Conservation (phyloP, 2,797 vertebrate genomes). For the Clangula hyemalis region DNA sequence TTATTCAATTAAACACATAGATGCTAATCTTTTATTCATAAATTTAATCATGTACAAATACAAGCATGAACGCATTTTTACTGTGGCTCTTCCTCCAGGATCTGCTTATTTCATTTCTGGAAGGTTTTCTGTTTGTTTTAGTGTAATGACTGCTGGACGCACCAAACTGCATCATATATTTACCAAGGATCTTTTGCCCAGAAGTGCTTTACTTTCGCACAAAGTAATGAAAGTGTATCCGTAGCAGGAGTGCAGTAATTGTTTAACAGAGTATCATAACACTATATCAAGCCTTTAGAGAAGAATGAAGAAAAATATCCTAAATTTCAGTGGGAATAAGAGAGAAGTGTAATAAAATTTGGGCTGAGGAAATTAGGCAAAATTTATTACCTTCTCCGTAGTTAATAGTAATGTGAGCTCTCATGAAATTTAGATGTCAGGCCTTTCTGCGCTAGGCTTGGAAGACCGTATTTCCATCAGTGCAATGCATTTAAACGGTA, state of each 20-base stretch:
- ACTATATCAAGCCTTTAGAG: neutral
- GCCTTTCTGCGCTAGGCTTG: neutral
- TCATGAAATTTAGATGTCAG: neutral
- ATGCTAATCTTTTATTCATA: slow-evolving; percentile 48
- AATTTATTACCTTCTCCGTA: neutral
- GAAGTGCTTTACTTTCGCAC: neutral
- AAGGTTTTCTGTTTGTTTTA: slow-evolving; percentile 34
- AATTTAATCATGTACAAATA: slow-evolving; percentile 23
- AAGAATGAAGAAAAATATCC: neutral
- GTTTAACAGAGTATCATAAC: neutral
- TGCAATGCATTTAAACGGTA: neutral
- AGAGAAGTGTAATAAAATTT: neutral
- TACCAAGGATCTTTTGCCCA: neutral
- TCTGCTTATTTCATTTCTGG: slow-evolving; percentile 17
- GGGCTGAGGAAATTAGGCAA: neutral
- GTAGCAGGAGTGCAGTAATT: neutral
- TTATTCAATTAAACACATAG: slow-evolving; percentile 50
- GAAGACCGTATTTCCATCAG: neutral
- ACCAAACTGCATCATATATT: neutral
- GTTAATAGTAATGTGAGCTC: neutral
- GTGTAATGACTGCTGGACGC: slow-evolving; percentile 38
- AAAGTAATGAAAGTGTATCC: neutral
- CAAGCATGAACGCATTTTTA: neutral
- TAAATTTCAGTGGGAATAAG: neutral
- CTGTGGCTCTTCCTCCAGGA: slow-evolving; percentile 14